Percentiles rank a stretch among this genome's conserved stretches.
These are phyloP conservation scores for Pontoporia blainvillei DNA, from an alignment of 2,113 vertebrate species.

Conservation along the genomic window DNA sequence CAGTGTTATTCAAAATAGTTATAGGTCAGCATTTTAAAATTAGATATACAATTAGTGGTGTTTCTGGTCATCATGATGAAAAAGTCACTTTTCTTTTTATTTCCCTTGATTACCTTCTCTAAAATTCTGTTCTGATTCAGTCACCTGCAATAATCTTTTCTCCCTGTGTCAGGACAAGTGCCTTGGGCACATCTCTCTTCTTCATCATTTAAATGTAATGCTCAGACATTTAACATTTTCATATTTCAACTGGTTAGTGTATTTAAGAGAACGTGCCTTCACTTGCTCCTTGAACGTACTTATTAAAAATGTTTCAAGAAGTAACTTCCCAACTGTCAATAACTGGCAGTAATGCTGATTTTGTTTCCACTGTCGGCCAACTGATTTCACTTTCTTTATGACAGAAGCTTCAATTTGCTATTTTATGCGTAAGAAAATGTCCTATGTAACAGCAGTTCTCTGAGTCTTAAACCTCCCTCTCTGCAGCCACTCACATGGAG, in stretches of 20 bases:
- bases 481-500: background rate
- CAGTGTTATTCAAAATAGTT: constrained; percentile 39
- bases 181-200: constrained; percentile 60
- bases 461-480: background rate
- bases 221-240: constrained; percentile 76
- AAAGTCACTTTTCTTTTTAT: constrained; percentile 52
- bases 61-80: constrained; percentile 38
- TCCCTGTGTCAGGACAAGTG: constrained; percentile 63
- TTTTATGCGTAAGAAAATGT: constrained; percentile 18
- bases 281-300: constrained; percentile 56
- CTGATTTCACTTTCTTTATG: constrained; percentile 35
- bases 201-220: constrained; percentile 81
- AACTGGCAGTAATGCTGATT: background rate
- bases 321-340: background rate
- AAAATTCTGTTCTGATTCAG: constrained; percentile 56
- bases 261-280: constrained; percentile 67
- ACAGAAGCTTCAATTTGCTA: constrained; percentile 13
- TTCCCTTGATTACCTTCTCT: constrained; percentile 42
- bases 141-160: constrained; percentile 55
- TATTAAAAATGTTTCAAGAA: background rate
- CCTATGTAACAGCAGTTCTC: background rate
- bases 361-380: background rate
- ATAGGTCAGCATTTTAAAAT: constrained; percentile 28
- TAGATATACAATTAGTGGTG: constrained; percentile 22
- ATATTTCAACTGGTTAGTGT: constrained; percentile 67